A percentile compares a stretch with the other conserved stretches of the same genome.
phyloP scores from a whole-genome alignment of 1,140 invertebrate genomes.

The Drosophila quadrilineata region DNA sequence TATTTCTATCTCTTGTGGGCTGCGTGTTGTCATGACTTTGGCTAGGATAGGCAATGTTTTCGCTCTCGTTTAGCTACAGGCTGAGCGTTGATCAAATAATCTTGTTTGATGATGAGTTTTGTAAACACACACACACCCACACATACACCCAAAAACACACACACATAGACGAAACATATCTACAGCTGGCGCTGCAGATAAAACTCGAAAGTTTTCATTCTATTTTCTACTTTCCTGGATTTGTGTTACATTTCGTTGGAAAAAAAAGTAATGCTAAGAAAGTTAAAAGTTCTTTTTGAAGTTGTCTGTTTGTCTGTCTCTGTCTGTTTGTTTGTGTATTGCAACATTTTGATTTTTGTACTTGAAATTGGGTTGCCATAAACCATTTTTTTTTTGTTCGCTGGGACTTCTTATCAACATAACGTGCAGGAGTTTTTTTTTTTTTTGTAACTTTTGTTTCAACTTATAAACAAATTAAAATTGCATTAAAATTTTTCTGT shows the following conservation, averaged over 20 bases:
- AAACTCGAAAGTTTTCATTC: conserved; percentile 70
- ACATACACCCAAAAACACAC: conserved; percentile 24
- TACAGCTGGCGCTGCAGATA: conserved; percentile 45
- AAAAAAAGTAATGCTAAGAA: conserved; percentile 24
- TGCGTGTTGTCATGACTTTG: conserved; percentile 10
- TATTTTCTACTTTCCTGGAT: conserved; percentile 73
- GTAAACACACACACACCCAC: conserved; percentile 48
- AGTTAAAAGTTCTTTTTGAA: conserved; percentile 53
- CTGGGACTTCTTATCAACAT: conserved; percentile 33
- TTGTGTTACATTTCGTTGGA: conserved; percentile 67
- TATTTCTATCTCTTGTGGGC: background rate
- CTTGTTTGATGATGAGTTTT: conserved; percentile 79
- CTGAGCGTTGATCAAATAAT: conserved; percentile 77
- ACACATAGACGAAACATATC: conserved; percentile 3
- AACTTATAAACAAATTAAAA: conserved; percentile 77
- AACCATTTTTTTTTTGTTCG: conserved; percentile 60
- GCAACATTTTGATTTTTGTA: conserved; percentile 66
- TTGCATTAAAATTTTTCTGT: conserved; percentile 73
- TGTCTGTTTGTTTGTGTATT: conserved; percentile 25
- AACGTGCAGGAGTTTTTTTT: conserved; percentile 31
- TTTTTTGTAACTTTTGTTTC: conserved; percentile 48
- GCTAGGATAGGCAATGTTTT: background rate
- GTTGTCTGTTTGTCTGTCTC: conserved; percentile 4
- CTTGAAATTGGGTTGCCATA: conserved; percentile 74
- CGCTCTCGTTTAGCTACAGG: conserved; percentile 40